Percentiles rank a stretch among this genome's conserved stretches.
Conservation (phyloP, 2,888 invertebrate genomes). For the Teleogryllus oceanicus region DNA sequence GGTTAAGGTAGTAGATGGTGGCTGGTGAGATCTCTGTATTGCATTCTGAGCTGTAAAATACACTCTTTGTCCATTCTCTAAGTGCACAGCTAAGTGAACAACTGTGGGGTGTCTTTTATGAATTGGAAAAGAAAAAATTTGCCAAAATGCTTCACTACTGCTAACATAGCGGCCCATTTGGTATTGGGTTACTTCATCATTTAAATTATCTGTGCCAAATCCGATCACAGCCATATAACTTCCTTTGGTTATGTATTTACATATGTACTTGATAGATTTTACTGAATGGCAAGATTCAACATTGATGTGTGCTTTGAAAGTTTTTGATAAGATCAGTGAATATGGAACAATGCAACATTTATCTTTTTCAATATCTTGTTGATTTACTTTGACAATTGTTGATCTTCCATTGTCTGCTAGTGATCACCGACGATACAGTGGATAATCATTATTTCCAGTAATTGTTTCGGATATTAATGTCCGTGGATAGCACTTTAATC, state of each 20-base stretch:
- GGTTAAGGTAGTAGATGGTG: too few species aligned
- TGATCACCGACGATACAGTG: conserved; percentile 41
- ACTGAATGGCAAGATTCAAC: too few species aligned
- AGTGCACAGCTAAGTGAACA: conserved; percentile 39
- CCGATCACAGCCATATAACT: too few species aligned
- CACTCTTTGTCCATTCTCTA: conserved; percentile 31
- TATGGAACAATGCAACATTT: too few species aligned
- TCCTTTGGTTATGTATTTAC: too few species aligned
- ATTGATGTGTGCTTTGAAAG: too few species aligned
- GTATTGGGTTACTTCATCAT: conserved; percentile 37
- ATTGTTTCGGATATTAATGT: conserved; percentile 40
- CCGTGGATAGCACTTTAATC: conserved; percentile 40
- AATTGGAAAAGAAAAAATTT: conserved; percentile 39
- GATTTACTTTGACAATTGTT: conserved; percentile 12
- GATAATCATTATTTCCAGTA: conserved; percentile 43
- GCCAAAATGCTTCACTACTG: conserved; percentile 34
- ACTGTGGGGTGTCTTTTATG: conserved; percentile 40
- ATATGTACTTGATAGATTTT: too few species aligned
- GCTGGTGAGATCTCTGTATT: too few species aligned
- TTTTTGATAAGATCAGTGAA: too few species aligned
- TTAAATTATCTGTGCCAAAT: too few species aligned
- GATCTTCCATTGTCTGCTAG: conserved; percentile 12
- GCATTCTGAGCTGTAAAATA: too few species aligned
- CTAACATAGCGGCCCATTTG: conserved; percentile 36
- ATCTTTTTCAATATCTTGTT: neutral